Evolutionary conservation across 2,888 invertebrate genomes (phyloP).

Genomic region (Cancer borealis): DNA sequence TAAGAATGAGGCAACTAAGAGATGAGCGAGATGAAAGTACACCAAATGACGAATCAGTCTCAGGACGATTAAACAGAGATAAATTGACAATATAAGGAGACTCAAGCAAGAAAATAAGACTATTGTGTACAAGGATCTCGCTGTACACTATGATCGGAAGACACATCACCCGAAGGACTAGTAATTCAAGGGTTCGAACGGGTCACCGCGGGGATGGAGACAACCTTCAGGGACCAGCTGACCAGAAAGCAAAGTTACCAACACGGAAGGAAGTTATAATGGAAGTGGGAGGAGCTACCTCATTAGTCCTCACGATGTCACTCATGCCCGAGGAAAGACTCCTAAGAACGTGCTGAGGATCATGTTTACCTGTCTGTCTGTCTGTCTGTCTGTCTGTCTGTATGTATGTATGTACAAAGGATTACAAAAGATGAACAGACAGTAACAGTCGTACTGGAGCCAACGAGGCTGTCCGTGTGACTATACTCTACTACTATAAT

Average conservation of each 20-base stretch:
- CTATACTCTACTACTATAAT: too few species aligned
- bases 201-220: neutral
- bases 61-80: too few species aligned
- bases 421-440: too few species aligned
- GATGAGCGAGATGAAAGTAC: too few species aligned
- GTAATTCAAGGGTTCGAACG: neutral
- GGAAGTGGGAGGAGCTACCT: neutral
- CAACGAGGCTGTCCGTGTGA: too few species aligned
- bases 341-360: neutral
- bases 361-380: neutral
- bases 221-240: neutral
- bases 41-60: too few species aligned
- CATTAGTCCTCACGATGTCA: neutral
- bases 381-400: constrained; percentile 5
- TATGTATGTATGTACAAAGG: neutral
- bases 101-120: too few species aligned
- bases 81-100: too few species aligned
- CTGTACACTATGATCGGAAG: neutral
- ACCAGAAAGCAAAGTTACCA: neutral
- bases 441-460: too few species aligned
- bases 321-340: neutral
- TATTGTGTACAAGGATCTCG: too few species aligned
- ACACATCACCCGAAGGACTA: neutral
- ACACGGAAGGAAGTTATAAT: neutral
- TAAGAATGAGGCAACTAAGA: too few species aligned